Evolutionary conservation across 2,797 vertebrate genomes (phyloP).

Genomic region (Leucoraja ocellata): DNA sequence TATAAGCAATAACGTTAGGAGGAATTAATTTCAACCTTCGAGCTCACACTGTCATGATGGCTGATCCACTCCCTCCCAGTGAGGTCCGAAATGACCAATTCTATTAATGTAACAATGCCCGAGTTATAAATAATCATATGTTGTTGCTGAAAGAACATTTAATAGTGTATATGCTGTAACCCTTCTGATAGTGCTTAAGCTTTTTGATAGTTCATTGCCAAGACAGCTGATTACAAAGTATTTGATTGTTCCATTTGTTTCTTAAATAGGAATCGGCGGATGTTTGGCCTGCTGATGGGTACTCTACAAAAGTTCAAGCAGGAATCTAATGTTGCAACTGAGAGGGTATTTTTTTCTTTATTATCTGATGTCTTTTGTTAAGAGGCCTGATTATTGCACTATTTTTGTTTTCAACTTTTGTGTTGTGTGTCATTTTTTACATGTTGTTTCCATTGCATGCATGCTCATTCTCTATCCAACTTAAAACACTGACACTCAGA

Average conservation of each 20-base stretch:
- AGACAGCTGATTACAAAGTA: neutral
- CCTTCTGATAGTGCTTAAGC: neutral
- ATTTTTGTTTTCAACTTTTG: neutral
- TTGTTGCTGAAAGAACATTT: neutral
- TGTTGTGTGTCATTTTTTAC: no score
- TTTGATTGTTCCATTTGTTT: slow-evolving; percentile 40
- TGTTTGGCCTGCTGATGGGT: slow-evolving; percentile 99
- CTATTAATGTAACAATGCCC: neutral
- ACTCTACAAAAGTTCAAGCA: slow-evolving; percentile 98
- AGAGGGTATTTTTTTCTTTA: slow-evolving; percentile 66
- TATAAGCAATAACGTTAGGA: no score
- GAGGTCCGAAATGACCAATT: no score
- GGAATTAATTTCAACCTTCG: no score
- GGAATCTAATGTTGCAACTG: slow-evolving; percentile 87
- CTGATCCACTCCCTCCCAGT: no score
- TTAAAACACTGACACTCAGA: neutral
- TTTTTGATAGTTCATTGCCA: neutral
- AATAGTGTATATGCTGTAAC: no score
- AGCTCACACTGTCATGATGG: no score
- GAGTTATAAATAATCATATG: neutral
- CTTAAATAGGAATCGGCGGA: slow-evolving; percentile 84
- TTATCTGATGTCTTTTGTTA: neutral
- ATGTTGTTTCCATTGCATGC: neutral
- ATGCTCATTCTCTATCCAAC: neutral
- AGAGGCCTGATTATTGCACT: neutral